Conservation (phyloP, 2,888 invertebrate species). For the Pardosa pseudoannulata region DNA sequence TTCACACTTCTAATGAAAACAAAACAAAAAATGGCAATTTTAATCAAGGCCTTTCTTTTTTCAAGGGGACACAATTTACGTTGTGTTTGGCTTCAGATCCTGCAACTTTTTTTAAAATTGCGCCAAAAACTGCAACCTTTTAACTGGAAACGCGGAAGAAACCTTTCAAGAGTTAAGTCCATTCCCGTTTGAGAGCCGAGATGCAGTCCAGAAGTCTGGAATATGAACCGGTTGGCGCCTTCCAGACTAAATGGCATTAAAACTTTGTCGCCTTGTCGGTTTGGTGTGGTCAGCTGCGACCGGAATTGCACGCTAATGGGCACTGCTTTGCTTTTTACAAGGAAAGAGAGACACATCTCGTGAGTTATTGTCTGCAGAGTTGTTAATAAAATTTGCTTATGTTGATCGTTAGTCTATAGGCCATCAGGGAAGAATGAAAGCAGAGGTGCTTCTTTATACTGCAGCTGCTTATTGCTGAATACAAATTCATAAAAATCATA, state of each 20-base stretch:
- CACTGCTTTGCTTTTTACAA: slow-evolving; percentile 23
- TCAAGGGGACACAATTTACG: no score
- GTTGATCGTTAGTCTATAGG: slow-evolving; percentile 31
- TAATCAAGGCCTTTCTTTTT: no score
- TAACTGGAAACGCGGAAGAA: no score
- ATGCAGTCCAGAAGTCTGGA: slow-evolving; percentile 53
- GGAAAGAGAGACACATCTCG: not conserved
- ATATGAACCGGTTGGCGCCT: slow-evolving; percentile 52
- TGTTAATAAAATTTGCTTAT: slow-evolving; percentile 49
- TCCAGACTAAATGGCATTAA: slow-evolving; percentile 50
- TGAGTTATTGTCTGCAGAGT: slow-evolving; percentile 41
- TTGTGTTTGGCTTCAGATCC: no score
- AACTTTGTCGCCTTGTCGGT: slow-evolving; percentile 51
- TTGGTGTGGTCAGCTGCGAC: slow-evolving; percentile 47
- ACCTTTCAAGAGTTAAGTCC: no score
- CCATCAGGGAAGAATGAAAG: slow-evolving; percentile 15
- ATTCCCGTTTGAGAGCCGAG: not conserved
- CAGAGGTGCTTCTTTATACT: no score
- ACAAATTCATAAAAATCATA: no score
- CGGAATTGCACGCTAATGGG: slow-evolving; percentile 51
- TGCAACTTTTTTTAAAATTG: no score
- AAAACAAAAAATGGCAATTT: no score
- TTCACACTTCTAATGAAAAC: no score
- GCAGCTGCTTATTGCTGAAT: no score
- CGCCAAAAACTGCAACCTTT: no score